phyloP scores from a whole-genome alignment of 2,797 vertebrate species.

The Lacerta viridis region DNA sequence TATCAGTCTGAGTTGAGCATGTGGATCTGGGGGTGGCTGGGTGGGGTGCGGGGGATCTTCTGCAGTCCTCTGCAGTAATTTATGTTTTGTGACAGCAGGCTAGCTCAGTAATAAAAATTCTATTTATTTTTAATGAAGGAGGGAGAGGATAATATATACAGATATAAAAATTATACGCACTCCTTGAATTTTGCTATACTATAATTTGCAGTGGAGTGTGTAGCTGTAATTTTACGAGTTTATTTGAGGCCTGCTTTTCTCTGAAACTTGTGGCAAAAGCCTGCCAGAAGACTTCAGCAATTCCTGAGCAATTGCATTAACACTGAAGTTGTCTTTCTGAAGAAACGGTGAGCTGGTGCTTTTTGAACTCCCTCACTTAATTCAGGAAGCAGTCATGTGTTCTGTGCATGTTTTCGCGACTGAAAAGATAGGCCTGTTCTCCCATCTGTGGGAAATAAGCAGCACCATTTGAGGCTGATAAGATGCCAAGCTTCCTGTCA shows the following conservation, averaged over 20 bases:
- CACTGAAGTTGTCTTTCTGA: constrained; percentile 1
- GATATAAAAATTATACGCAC: constrained; percentile 5
- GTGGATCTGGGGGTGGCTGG: not conserved
- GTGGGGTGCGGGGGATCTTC: not conserved
- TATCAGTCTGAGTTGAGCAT: not conserved
- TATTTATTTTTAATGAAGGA: constrained; percentile 51
- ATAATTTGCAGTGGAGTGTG: constrained; percentile 7
- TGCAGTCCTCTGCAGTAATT: not conserved
- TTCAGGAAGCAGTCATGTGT: not conserved
- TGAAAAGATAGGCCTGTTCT: not conserved
- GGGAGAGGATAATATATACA: not conserved
- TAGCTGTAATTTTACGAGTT: constrained; percentile 21
- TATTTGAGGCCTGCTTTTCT: not conserved
- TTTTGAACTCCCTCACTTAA: not conserved
- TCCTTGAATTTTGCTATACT: fast-evolving
- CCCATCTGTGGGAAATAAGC: constrained; percentile 4
- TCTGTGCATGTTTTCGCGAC: not conserved
- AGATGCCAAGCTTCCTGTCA: not conserved
- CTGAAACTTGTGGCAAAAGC: constrained; percentile 2
- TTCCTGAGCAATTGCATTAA: not conserved
- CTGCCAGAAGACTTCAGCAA: not conserved
- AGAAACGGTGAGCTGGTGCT: not conserved
- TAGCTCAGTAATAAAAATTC: constrained; percentile 30
- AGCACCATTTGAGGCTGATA: not conserved
- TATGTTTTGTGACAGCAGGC: constrained; percentile 16